These are phyloP conservation scores for Aphodius granarius DNA, from an alignment of 2,888 invertebrate species.

Conservation along the genomic window DNA sequence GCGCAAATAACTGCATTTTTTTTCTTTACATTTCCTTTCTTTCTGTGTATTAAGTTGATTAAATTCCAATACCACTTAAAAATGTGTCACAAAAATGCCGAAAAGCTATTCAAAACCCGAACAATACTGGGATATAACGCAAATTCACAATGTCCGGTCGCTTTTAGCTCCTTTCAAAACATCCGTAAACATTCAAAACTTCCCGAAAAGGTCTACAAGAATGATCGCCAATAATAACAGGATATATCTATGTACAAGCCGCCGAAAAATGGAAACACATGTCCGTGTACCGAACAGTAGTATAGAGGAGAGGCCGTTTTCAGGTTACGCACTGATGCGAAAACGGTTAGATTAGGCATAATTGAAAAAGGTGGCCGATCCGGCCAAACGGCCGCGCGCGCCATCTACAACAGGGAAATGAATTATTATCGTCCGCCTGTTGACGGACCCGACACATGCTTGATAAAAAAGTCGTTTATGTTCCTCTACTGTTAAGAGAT, in stretches of 20 bases:
- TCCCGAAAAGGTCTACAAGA: background rate
- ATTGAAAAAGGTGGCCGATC: constrained; percentile 51
- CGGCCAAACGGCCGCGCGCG: background rate
- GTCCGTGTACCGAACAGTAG: background rate
- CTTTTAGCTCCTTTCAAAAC: background rate
- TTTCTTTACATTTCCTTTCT: too few species aligned
- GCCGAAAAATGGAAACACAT: background rate
- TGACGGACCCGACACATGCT: background rate
- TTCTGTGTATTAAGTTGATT: too few species aligned
- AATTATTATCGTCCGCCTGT: background rate
- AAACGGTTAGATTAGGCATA: constrained; percentile 53
- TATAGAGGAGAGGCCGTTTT: constrained; percentile 37
- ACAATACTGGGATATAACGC: too few species aligned
- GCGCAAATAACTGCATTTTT: too few species aligned
- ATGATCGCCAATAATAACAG: background rate
- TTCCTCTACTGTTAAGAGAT: background rate
- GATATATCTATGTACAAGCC: background rate
- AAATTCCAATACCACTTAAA: background rate
- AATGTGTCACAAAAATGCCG: background rate
- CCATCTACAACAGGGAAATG: background rate
- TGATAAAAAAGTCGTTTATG: background rate
- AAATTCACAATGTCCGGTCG: too few species aligned
- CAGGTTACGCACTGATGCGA: constrained; percentile 48
- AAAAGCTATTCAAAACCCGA: too few species aligned
- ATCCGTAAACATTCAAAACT: background rate